A percentile compares a stretch with the other conserved stretches of the same genome.
phyloP scores from a whole-genome alignment of 2,797 vertebrate genomes.

The Pygocentrus nattereri region DNA sequence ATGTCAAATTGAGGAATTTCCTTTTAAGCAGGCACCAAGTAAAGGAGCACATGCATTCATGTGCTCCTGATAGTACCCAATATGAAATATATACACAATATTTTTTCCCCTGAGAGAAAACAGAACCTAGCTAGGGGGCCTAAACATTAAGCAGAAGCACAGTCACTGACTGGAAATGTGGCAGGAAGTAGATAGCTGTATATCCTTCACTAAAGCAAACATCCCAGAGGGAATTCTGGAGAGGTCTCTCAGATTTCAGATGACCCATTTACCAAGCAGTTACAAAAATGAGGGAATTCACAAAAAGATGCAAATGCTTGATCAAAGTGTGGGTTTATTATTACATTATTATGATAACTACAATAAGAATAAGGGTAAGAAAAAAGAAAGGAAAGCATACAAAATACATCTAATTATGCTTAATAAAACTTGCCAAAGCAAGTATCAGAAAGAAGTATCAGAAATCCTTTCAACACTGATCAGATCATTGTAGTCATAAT shows the following conservation, averaged over 20 bases:
- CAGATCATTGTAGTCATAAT: not conserved
- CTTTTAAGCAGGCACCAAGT: no score
- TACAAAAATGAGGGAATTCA: not conserved
- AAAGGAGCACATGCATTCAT: no score
- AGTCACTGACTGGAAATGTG: not conserved
- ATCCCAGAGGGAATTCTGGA: not conserved
- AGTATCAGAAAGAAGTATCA: not conserved
- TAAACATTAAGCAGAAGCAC: not conserved
- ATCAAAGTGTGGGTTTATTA: constrained; percentile 17
- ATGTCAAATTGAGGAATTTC: no score
- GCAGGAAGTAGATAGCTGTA: not conserved
- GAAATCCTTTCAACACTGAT: not conserved
- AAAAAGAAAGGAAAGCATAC: constrained; percentile 26
- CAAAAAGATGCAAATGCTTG: constrained; percentile 1
- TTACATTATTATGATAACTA: constrained; percentile 9
- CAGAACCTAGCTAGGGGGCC: not conserved
- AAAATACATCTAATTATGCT: constrained; percentile 27
- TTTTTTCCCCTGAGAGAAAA: no score
- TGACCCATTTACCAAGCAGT: not conserved
- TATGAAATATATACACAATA: not conserved
- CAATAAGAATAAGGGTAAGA: constrained; percentile 24
- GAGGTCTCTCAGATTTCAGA: not conserved
- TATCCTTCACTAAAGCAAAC: constrained; percentile 2
- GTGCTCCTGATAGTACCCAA: not conserved
- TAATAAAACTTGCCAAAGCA: constrained; percentile 40